A percentile compares a stretch with the other conserved stretches of the same genome.
Conservation (phyloP, 2,888 invertebrate species). For the Parelbella ahira region DNA sequence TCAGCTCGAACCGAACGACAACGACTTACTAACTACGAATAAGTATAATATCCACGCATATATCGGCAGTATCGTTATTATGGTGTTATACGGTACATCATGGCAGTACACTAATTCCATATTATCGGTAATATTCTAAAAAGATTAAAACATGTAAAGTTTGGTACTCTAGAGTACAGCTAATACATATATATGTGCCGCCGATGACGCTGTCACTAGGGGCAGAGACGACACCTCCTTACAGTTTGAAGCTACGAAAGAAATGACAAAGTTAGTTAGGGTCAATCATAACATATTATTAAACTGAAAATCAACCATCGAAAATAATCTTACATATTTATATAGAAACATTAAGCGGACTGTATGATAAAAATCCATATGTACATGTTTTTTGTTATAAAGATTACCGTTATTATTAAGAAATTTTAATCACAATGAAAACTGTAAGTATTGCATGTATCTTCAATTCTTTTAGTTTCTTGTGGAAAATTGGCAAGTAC, state of each 20-base stretch:
- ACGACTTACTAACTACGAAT: conserved; percentile 13
- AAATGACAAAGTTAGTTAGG: conserved; percentile 9
- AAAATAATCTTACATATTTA: background rate
- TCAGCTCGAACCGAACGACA: conserved; percentile 27
- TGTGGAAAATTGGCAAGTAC: too few species aligned
- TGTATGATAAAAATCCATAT: too few species aligned
- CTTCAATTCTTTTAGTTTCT: too few species aligned
- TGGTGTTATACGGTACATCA: conserved; percentile 28
- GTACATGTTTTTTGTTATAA: too few species aligned
- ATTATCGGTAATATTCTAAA: conserved; percentile 24
- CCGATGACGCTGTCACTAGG: conserved; percentile 10
- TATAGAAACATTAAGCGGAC: too few species aligned
- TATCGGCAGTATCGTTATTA: conserved; percentile 21
- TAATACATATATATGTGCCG: too few species aligned
- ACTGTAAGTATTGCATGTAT: too few species aligned
- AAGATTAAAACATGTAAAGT: conserved; percentile 7
- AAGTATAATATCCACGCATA: conserved; percentile 14
- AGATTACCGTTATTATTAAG: too few species aligned
- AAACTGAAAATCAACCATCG: too few species aligned
- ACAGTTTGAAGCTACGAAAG: conserved; percentile 31
- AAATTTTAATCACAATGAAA: too few species aligned
- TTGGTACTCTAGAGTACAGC: conserved; percentile 9
- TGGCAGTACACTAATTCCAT: conserved; percentile 42
- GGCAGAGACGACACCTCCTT: conserved; percentile 25
- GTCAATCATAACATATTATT: background rate